These are phyloP conservation scores for Chionis minor DNA, from an alignment of 2,113 vertebrate genomes.

Conservation along the genomic window DNA sequence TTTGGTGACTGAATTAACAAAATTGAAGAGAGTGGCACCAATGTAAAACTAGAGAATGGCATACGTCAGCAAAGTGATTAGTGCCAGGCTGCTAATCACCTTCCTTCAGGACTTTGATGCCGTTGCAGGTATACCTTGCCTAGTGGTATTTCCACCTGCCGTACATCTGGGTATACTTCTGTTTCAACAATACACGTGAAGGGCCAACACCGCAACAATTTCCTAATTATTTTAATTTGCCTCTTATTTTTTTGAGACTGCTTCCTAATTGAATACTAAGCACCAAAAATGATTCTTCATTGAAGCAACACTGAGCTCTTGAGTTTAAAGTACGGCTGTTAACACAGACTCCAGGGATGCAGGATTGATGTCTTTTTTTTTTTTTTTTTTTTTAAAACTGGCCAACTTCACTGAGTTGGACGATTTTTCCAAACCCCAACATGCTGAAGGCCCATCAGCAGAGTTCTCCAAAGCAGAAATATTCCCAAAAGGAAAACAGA, in stretches of 20 bases:
- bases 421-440: not conserved
- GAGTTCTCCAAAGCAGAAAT: not conserved
- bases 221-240: constrained; percentile 33
- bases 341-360: not conserved
- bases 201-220: not conserved
- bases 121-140: not conserved
- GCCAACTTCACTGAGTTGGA: not conserved
- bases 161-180: not conserved
- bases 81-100: not conserved
- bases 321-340: constrained; percentile 7
- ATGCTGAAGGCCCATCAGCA: not conserved
- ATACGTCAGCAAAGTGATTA: not conserved
- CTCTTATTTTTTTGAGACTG: not conserved
- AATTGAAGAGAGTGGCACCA: not conserved
- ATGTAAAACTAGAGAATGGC: not conserved
- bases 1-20: not conserved
- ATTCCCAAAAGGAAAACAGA: not conserved
- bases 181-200: not conserved
- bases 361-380: not conserved
- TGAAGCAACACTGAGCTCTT: not conserved
- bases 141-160: not conserved
- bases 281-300: not conserved
- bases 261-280: constrained; percentile 21
- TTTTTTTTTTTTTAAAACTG: not conserved
- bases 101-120: not conserved